These are phyloP conservation scores for Cheilosia urbana DNA, from an alignment of 2,888 invertebrate species.

Conservation along the genomic window DNA sequence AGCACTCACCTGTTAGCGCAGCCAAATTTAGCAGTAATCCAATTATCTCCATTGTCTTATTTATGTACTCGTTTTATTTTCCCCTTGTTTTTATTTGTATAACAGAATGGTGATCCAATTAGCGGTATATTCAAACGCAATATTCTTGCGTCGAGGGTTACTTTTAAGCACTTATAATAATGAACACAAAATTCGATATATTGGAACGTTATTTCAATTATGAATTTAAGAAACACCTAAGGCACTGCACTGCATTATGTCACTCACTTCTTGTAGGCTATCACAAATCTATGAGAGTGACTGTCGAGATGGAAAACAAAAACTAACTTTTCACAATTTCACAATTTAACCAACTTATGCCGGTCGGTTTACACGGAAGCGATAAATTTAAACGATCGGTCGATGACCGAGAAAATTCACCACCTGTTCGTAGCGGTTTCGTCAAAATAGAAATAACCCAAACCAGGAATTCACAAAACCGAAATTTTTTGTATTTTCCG, in stretches of 20 bases:
- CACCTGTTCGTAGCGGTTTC: constrained; percentile 41
- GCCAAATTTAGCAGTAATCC: constrained; percentile 83
- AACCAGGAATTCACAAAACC: constrained; percentile 40
- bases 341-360: too few relatives aligned
- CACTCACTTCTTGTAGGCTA: background rate
- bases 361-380: background rate
- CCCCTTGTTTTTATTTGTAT: constrained; percentile 19
- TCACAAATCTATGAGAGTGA: constrained; percentile 10
- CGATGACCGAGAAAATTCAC: constrained; percentile 38
- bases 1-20: constrained; percentile 82
- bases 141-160: constrained; percentile 17
- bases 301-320: background rate
- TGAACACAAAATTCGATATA: background rate
- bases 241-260: constrained; percentile 56
- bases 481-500: constrained; percentile 64
- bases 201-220: background rate
- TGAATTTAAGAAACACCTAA: constrained; percentile 31
- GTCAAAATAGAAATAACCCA: constrained; percentile 15
- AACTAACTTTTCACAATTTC: background rate
- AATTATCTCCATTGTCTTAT: constrained; percentile 81
- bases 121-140: constrained; percentile 47
- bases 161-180: constrained; percentile 10
- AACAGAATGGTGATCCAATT: constrained; percentile 61
- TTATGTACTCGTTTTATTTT: constrained; percentile 45
- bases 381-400: background rate